A percentile compares a stretch with the other conserved stretches of the same genome.
Evolutionary conservation across 2,113 vertebrate species (phyloP).

Genomic region (Sinosuthora webbiana): DNA sequence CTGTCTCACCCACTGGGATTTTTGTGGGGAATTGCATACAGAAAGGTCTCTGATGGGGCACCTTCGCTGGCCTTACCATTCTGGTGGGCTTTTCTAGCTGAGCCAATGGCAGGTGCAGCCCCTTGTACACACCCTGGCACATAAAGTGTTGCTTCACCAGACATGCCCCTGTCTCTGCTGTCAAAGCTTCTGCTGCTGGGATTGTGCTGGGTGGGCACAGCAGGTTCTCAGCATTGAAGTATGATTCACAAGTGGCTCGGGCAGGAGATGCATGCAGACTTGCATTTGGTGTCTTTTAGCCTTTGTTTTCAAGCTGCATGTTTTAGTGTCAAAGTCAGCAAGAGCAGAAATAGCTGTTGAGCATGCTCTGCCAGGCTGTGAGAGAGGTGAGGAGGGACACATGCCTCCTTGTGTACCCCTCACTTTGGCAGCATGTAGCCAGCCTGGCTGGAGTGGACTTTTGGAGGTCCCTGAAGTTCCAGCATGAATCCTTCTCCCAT

Average conservation of each 20-base stretch:
- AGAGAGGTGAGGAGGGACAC: not conserved
- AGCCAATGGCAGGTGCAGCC: not conserved
- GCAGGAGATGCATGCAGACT: accelerated
- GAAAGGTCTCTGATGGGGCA: not conserved
- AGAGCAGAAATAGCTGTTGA: not conserved
- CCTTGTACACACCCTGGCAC: not conserved
- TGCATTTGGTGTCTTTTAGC: not conserved
- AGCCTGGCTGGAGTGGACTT: not conserved
- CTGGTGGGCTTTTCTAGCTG: not conserved
- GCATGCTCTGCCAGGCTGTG: not conserved
- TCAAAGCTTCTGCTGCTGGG: not conserved
- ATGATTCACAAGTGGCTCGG: not conserved
- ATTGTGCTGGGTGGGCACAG: not conserved
- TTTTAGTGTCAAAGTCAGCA: not conserved
- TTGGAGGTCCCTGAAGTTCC: not conserved
- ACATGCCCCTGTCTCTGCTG: not conserved
- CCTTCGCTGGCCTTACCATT: not conserved
- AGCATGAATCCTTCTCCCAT: not conserved
- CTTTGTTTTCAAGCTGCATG: not conserved
- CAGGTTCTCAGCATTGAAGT: accelerated
- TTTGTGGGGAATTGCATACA: not conserved
- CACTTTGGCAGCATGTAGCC: not conserved
- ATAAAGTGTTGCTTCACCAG: not conserved
- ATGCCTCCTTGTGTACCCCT: not conserved
- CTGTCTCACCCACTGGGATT: not conserved